Evolutionary conservation across 2,888 invertebrate genomes (phyloP), one percentile per base, ranked within the genome.

Genomic region (Tipula confusa): DNA sequence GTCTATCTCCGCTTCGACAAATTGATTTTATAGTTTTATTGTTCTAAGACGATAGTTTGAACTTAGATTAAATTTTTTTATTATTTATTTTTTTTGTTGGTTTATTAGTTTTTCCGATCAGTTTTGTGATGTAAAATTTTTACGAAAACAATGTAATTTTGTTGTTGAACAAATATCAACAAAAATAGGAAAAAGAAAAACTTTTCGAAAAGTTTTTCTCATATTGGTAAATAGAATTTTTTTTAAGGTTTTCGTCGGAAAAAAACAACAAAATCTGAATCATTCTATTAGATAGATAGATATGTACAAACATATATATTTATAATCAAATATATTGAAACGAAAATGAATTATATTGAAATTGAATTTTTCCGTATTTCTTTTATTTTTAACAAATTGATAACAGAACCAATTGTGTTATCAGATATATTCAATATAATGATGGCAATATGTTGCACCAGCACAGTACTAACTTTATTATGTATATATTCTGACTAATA

Each of bases 31-130:
- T 64, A 64, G 64, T 64, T 64, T 64, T 64, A 64, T 64, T 64
- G 64, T 64, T 64, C 64, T 64, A 64, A 64, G 64, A 64, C 64
- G 24, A 64, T 64, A 64, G 64, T 64, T 64, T 64, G 64, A 64
- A 64, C 64, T 64, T 11, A 64, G 11, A 64, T 64, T 64, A 43
- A 5, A 38, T 38, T 38, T n/a, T n/a, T 11, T 38, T 31, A 36
- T 36, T 43, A n/a, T n/a, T n/a, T n/a, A n/a, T 64, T 11, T 64
- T 64, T 64, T n/a, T n/a, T n/a, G n/a, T 64, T 64, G 64, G 64
- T 64, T 64, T 64, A 64, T 64, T 64, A 64, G 64, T 64, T 64
- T 64, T 64, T 64, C n/a, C 64, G 64, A 64, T 64, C 64, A 64
- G 11, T 24, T 64, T 9, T 18, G 64, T 64, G 24, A 64, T 64